These are phyloP conservation scores for Cataglyphis hispanica DNA, from an alignment of 1,140 invertebrate species.

Conservation along the genomic window DNA sequence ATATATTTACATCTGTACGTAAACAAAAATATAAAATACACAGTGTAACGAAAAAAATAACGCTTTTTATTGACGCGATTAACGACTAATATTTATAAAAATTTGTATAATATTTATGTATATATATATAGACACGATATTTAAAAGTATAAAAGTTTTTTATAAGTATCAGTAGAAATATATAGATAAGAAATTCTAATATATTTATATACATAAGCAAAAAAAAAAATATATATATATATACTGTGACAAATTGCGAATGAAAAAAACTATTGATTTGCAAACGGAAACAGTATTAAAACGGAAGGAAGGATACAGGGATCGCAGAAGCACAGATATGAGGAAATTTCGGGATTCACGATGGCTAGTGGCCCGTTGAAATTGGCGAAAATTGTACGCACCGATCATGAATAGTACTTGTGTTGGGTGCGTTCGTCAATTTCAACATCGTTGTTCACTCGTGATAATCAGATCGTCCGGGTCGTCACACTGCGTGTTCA, in stretches of 20 bases:
- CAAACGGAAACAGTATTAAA: neutral
- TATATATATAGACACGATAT: neutral
- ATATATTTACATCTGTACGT: too few species aligned
- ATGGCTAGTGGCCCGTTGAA: neutral
- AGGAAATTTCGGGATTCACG: neutral
- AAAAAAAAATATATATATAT: neutral
- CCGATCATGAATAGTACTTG: constrained; percentile 57
- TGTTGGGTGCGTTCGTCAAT: constrained; percentile 68
- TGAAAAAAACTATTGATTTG: neutral
- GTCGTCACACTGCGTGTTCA: constrained; percentile 39
- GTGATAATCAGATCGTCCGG: constrained; percentile 65
- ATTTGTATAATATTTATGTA: too few species aligned
- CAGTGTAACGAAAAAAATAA: neutral
- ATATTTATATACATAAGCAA: too few species aligned
- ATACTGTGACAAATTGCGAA: neutral
- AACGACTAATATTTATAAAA: neutral
- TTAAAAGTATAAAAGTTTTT: neutral
- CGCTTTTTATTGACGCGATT: constrained; percentile 12
- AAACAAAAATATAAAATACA: neutral
- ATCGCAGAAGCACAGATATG: neutral
- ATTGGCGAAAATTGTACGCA: constrained; percentile 37
- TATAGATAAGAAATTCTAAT: too few species aligned
- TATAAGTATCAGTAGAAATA: too few species aligned
- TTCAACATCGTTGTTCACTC: constrained; percentile 69
- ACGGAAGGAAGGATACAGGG: neutral